Conservation (phyloP, 2,797 vertebrate species). For the Echiichthys vipera region DNA sequence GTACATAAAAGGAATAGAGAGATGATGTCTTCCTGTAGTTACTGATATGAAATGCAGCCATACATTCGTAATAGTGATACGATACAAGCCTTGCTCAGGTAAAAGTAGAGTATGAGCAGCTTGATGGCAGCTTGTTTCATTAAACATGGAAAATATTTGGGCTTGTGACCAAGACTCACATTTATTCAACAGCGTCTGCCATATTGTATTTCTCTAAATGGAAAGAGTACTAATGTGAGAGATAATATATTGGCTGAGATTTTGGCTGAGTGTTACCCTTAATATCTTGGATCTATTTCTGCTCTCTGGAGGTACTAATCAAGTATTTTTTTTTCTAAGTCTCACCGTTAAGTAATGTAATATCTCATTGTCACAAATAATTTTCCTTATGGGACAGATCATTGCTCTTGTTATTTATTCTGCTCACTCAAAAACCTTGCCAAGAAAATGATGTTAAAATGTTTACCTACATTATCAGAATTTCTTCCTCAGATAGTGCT, state of each 20-base stretch:
- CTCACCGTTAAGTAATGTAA: conserved; percentile 72
- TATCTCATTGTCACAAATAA: conserved; percentile 72
- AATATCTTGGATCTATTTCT: conserved; percentile 75
- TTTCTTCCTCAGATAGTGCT: conserved; percentile 25
- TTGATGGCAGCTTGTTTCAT: conserved; percentile 66
- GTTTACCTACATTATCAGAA: conserved; percentile 57
- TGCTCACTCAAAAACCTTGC: conserved; percentile 41
- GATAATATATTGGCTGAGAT: conserved; percentile 76
- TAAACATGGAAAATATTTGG: conserved; percentile 70
- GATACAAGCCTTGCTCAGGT: conserved; percentile 43
- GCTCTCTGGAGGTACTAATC: conserved; percentile 73
- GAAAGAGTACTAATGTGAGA: conserved; percentile 74
- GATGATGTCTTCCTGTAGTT: conserved; percentile 2
- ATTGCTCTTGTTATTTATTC: conserved; percentile 70
- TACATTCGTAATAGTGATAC: conserved; percentile 39
- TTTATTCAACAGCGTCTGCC: conserved; percentile 70
- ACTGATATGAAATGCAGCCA: conserved; percentile 28
- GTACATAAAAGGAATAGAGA: conserved; percentile 40
- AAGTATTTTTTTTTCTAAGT: conserved; percentile 47
- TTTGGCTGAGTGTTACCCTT: conserved; percentile 75
- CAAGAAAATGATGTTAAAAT: conserved; percentile 53
- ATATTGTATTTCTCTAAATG: conserved; percentile 74
- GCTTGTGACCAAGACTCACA: conserved; percentile 67
- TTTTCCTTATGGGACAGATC: conserved; percentile 64
- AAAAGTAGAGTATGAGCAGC: conserved; percentile 46